A percentile compares a stretch with the other conserved stretches of the same genome.
Evolutionary conservation across 2,888 invertebrate species (phyloP).

Genomic region (Drosophila ezoana): DNA sequence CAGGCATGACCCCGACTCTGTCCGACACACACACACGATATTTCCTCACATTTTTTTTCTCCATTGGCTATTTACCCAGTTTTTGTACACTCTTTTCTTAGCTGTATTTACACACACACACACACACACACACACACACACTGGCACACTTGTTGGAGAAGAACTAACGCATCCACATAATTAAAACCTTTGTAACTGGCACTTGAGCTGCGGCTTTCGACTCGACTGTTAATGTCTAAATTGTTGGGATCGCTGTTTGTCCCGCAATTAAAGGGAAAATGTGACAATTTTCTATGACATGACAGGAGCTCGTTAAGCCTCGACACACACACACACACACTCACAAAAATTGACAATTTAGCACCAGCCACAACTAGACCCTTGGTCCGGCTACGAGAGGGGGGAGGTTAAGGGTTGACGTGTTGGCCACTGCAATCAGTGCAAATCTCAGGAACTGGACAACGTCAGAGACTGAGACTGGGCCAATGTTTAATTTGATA

Average conservation of each 20-base stretch:
- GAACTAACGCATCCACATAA: slow-evolving; percentile 40
- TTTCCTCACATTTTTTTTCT: not conserved
- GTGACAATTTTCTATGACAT: slow-evolving; percentile 66
- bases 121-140: not conserved
- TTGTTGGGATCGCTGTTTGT: slow-evolving; percentile 56
- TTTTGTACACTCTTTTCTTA: slow-evolving; percentile 9
- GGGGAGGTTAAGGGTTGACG: slow-evolving; percentile 21
- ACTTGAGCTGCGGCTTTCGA: slow-evolving; percentile 28
- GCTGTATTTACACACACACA: slow-evolving; percentile 29
- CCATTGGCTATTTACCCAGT: slow-evolving; percentile 14
- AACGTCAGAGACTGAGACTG: slow-evolving; percentile 18
- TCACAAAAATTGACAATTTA: slow-evolving; percentile 64
- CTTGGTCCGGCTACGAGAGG: not conserved
- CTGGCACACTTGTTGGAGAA: slow-evolving; percentile 13
- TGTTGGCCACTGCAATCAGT: slow-evolving; percentile 52
- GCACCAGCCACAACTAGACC: slow-evolving; percentile 21
- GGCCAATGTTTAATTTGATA: slow-evolving; percentile 74
- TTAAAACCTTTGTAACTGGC: slow-evolving; percentile 39
- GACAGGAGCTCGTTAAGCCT: slow-evolving; percentile 65
- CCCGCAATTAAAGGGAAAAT: slow-evolving; percentile 59
- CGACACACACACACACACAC: slow-evolving; percentile 23
- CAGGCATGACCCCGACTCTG: slow-evolving; percentile 16
- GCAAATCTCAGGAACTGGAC: slow-evolving; percentile 54
- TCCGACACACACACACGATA: slow-evolving; percentile 16
- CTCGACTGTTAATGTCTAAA: slow-evolving; percentile 54